phyloP scores from a whole-genome alignment of 1,140 invertebrate species.

The Bombus vancouverensis region DNA sequence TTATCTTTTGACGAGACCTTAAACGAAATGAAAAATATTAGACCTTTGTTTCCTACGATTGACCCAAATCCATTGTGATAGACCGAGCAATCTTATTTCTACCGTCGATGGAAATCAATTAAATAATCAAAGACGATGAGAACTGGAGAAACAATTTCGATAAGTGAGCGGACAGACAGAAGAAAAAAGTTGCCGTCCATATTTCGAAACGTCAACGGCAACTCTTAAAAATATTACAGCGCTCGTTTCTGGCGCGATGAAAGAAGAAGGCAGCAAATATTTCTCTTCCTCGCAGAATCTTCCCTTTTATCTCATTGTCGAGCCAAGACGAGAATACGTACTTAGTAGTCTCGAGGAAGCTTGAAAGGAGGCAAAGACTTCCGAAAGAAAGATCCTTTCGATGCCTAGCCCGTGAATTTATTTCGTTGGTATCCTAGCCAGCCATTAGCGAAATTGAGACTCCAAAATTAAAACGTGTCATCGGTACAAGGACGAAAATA shows the following conservation, averaged over 20 bases:
- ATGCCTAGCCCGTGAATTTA: constrained; percentile 13
- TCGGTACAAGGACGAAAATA: background rate
- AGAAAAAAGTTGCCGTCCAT: background rate
- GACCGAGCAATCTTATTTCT: background rate
- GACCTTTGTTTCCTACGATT: background rate
- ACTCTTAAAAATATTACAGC: constrained; percentile 18
- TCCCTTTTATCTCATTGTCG: constrained; percentile 11
- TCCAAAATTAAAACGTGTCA: background rate
- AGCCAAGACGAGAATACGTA: constrained; percentile 19
- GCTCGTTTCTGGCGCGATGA: background rate
- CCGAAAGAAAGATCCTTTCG: constrained; percentile 4
- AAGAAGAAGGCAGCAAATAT: constrained; percentile 12
- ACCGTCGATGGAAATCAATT: background rate
- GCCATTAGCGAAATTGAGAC: constrained; percentile 31
- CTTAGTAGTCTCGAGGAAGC: constrained; percentile 8
- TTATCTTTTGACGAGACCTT: no score
- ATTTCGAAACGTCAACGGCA: background rate
- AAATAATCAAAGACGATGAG: background rate
- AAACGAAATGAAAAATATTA: no score
- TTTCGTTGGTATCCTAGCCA: background rate
- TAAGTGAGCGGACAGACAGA: background rate
- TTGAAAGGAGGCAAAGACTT: constrained; percentile 19
- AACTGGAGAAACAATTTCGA: background rate
- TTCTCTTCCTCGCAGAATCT: background rate
- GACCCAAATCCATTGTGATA: background rate